Percentiles rank a stretch among this genome's conserved stretches.
These are phyloP conservation scores for Lutjanus erythropterus DNA, from an alignment of 2,113 vertebrate genomes.

Conservation along the genomic window DNA sequence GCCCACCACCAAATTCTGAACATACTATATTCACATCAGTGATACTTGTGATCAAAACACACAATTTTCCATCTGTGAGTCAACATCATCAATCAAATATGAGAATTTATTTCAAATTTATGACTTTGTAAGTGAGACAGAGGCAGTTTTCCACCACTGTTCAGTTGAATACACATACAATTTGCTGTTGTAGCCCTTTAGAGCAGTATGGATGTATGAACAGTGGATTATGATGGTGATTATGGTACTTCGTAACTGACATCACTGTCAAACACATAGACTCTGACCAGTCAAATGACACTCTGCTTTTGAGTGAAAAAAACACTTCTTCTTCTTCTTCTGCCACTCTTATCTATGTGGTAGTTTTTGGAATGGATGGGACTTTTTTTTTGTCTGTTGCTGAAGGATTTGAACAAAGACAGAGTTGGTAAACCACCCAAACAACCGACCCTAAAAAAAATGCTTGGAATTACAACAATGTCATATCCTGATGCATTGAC, in stretches of 20 bases:
- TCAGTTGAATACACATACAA: no score
- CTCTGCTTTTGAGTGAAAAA: not conserved
- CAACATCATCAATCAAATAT: not conserved
- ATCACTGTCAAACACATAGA: no score
- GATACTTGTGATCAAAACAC: not conserved
- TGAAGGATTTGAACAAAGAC: no score
- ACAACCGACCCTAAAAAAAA: not conserved
- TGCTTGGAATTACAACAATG: not conserved
- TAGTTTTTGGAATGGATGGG: no score
- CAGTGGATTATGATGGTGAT: no score
- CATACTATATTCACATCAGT: not conserved
- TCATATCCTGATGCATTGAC: not conserved
- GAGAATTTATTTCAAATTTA: not conserved
- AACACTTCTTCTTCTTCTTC: no score
- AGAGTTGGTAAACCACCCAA: not conserved
- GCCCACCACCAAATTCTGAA: constrained; percentile 6
- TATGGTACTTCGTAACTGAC: no score
- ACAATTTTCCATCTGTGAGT: not conserved
- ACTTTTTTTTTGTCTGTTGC: no score
- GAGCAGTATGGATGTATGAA: no score
- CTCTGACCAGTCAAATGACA: not conserved
- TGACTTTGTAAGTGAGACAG: no score
- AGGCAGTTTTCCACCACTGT: no score
- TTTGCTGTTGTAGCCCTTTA: no score
- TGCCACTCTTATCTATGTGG: not conserved